Evolutionary conservation across 2,888 invertebrate genomes (phyloP), one percentile per base, ranked within the genome.

Genomic region (Stegana nigrithorax): DNA sequence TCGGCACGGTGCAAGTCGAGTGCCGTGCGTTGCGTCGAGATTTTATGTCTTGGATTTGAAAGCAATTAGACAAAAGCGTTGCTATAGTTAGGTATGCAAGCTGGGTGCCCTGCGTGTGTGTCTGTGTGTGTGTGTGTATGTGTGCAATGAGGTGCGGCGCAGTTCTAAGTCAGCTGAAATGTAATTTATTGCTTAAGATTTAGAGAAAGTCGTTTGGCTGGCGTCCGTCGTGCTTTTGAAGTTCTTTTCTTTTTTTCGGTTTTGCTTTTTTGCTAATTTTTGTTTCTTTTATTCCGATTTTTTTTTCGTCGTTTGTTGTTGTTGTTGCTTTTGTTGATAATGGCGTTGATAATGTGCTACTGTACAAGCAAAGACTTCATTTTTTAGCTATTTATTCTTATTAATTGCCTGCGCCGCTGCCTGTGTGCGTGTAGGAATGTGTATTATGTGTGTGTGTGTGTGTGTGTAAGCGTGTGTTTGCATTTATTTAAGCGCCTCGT

Each of bases 31-130:
- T 63, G 23, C 47, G 27, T 17, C 12, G 67, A 60, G 62, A 63
- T 66, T 66, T 63, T 63, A 5, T 39, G 29, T 14, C 19, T 51
- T 57, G 65, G 67, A 70, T 76, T 75, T 73, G 75, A 66, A 77
- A 78, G 74, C 75, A 75, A 75, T 75, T 75, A 75, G 71, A 66
- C 73, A 70, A 55, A 23, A 36, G 21, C 36, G 26, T 32, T 5
- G 14, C 14, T 4, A 17, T 39, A 39, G 14, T 3, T 14, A 39
- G 39, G 2, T 39, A 3, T 8, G 39, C 39, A 39, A 14, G 14
- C 4, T 39, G n/a, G 14, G n/a, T n/a, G n/a, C n/a, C n/a, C n/a
- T n/a, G n/a, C n/a, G n/a, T n/a, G n/a, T n/a, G n/a, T n/a, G n/a
- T n/a, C n/a, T n/a, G n/a, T n/a, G n/a, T n/a, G n/a, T n/a, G n/a